These are phyloP conservation scores for Acrocera orbiculus DNA, from an alignment of 2,888 invertebrate genomes.

Conservation along the genomic window DNA sequence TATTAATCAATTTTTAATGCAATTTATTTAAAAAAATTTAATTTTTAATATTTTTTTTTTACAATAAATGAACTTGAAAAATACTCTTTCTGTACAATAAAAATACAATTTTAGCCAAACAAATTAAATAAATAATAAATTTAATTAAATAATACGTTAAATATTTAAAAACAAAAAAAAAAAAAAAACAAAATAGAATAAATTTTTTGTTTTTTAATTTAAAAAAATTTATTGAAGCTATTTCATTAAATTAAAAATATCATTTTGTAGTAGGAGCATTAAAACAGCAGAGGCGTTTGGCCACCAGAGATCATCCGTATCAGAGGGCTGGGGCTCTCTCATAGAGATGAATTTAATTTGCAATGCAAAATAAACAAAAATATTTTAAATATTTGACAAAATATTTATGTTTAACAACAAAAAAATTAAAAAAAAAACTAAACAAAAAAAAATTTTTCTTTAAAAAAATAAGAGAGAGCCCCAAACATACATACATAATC, in stretches of 20 bases:
- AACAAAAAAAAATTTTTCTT: not conserved
- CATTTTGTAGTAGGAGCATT: constrained; percentile 30
- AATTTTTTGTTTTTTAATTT: not conserved
- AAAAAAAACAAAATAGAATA: not conserved
- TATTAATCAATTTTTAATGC: too few species aligned
- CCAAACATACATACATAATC: not conserved
- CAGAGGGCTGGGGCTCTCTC: constrained; percentile 83
- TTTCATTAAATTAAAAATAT: constrained; percentile 9
- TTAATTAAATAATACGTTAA: not conserved
- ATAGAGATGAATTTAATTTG: constrained; percentile 21
- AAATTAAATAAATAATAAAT: not conserved
- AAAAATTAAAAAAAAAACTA: not conserved
- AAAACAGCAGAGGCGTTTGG: constrained; percentile 66
- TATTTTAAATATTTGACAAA: constrained; percentile 1
- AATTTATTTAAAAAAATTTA: too few species aligned
- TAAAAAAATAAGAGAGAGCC: too few species aligned
- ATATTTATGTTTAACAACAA: not conserved
- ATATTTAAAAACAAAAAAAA: not conserved
- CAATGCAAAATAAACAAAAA: not conserved
- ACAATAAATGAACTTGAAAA: too few species aligned
- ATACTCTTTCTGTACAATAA: not conserved
- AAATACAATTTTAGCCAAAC: not conserved
- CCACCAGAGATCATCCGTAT: constrained; percentile 86
- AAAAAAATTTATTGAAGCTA: constrained; percentile 3
- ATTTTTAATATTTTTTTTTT: not conserved